These are phyloP conservation scores for Bacillus rossius DNA, from an alignment of 1,140 invertebrate species.

Conservation along the genomic window DNA sequence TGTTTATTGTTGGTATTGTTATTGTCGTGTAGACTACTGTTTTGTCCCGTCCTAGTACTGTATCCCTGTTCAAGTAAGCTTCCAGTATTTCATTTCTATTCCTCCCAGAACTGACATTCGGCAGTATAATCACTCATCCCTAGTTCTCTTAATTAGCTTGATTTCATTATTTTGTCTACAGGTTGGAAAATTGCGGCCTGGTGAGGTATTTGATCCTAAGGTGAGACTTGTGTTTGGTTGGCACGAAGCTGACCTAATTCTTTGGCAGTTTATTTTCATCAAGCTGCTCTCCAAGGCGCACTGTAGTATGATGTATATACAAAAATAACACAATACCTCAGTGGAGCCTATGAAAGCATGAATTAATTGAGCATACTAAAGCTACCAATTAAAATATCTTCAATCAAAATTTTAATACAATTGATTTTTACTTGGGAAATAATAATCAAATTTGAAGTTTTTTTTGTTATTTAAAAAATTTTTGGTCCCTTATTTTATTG, in stretches of 20 bases:
- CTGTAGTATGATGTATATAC: too few species aligned
- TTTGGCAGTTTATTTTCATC: slow-evolving; percentile 25
- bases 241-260: slow-evolving; percentile 55
- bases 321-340: too few species aligned
- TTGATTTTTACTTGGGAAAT: too few species aligned
- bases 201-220: slow-evolving; percentile 71
- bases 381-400: too few species aligned
- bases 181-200: slow-evolving; percentile 68
- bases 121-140: slow-evolving; percentile 9
- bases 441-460: too few species aligned
- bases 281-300: too few species aligned
- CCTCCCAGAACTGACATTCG: too few species aligned
- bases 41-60: slow-evolving; percentile 4
- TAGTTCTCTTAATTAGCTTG: slow-evolving; percentile 21
- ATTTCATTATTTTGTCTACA: slow-evolving; percentile 45
- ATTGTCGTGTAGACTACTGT: neutral
- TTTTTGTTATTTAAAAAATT: too few species aligned
- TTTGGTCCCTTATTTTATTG: slow-evolving; percentile 15
- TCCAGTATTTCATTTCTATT: slow-evolving; percentile 5
- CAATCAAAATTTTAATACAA: too few species aligned
- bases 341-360: too few species aligned
- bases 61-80: slow-evolving; percentile 13
- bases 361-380: too few species aligned
- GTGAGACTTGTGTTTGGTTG: slow-evolving; percentile 61
- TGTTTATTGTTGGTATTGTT: neutral